Percentiles rank a stretch among this genome's conserved stretches.
Conservation (phyloP, 2,797 vertebrate genomes). For the Philypnodon macrostomus region DNA sequence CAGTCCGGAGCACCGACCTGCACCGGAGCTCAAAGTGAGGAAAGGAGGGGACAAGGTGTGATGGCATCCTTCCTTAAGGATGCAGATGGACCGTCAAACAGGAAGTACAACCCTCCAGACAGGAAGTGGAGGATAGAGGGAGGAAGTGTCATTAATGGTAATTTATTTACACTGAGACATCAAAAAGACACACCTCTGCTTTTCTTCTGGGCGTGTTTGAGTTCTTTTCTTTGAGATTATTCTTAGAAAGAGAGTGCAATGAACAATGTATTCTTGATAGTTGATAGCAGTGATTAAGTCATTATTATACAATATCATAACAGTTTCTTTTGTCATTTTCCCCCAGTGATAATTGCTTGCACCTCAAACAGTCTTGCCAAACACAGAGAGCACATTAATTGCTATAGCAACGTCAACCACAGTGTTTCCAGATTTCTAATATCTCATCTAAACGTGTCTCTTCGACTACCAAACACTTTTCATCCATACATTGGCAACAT, state of each 20-base stretch:
- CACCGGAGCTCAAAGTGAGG: slow-evolving; percentile 42
- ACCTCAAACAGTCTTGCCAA: no score
- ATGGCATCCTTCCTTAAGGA: slow-evolving; percentile 74
- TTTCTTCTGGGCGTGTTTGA: slow-evolving; percentile 9
- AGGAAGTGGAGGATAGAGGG: slow-evolving; percentile 42
- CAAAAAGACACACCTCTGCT: slow-evolving; percentile 11
- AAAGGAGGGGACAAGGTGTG: slow-evolving; percentile 70
- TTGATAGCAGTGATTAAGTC: no score
- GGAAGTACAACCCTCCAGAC: slow-evolving; percentile 51
- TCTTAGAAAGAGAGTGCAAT: neutral
- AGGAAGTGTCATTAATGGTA: slow-evolving; percentile 55
- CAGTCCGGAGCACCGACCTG: slow-evolving; percentile 43
- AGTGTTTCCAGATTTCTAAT: no score
- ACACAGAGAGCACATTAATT: no score
- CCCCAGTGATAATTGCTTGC: no score
- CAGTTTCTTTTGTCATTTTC: no score
- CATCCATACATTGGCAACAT: no score
- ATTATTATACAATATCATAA: no score
- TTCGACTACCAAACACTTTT: no score
- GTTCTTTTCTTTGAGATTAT: neutral
- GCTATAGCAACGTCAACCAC: no score
- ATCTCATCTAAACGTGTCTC: no score
- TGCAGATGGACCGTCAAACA: slow-evolving; percentile 63
- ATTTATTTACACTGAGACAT: slow-evolving; percentile 25
- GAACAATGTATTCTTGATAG: no score